phyloP scores from a whole-genome alignment of 2,888 invertebrate genomes.

The Epicampocera succincta region DNA sequence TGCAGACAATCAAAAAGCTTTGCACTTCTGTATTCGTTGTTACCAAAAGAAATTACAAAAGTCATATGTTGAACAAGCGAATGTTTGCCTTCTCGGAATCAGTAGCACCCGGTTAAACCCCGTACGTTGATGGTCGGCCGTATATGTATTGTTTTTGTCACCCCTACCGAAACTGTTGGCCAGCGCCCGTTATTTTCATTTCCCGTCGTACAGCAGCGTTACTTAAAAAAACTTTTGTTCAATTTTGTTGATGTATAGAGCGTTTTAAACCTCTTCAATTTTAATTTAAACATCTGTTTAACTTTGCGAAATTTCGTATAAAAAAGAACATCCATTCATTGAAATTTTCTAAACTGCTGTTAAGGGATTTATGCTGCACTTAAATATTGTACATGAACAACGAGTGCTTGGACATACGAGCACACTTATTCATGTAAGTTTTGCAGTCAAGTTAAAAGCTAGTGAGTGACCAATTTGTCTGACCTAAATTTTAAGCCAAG shows the following conservation, averaged over 20 bases:
- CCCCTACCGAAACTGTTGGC: too few species aligned
- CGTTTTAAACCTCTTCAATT: slow-evolving; percentile 12
- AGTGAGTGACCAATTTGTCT: slow-evolving; percentile 53
- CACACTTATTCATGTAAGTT: neutral
- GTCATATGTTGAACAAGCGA: too few species aligned
- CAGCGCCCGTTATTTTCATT: too few species aligned
- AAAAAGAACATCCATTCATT: neutral
- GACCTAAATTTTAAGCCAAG: slow-evolving; percentile 48
- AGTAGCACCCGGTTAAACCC: too few species aligned
- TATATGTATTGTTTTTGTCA: too few species aligned
- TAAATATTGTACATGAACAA: slow-evolving; percentile 35
- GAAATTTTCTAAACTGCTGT: slow-evolving; percentile 31
- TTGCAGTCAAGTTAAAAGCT: slow-evolving; percentile 47
- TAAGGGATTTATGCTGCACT: slow-evolving; percentile 60
- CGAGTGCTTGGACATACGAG: neutral
- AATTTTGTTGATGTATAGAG: neutral
- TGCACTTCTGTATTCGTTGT: too few species aligned
- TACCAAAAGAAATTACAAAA: too few species aligned
- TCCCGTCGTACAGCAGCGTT: neutral
- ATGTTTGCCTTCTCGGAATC: too few species aligned
- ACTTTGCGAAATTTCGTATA: slow-evolving; percentile 12
- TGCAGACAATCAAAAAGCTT: too few species aligned
- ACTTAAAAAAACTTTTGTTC: neutral
- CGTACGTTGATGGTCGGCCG: too few species aligned
- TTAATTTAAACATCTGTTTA: slow-evolving; percentile 50